Conservation (phyloP, 2,797 vertebrate genomes). For the Amphiprion clarkii region DNA sequence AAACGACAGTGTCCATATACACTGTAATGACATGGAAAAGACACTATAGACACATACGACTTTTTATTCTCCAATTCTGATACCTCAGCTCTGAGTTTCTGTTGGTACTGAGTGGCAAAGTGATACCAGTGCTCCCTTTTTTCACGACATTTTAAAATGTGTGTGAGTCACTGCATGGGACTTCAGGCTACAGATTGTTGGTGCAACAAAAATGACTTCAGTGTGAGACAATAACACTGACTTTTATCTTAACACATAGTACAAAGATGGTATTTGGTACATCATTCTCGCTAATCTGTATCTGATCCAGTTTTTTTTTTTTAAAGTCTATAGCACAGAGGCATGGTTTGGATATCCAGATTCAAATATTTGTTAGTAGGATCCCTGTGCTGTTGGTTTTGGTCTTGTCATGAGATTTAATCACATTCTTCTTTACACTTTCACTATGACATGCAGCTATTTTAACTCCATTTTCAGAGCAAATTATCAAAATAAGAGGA, state of each 20-base stretch:
- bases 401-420: constrained; percentile 12
- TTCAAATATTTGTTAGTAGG: not conserved
- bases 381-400: not conserved
- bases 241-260: too few species aligned
- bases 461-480: not conserved
- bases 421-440: too few species aligned
- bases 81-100: too few species aligned
- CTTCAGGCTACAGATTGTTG: not conserved
- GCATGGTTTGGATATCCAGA: not conserved
- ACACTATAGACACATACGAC: too few species aligned
- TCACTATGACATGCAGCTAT: not conserved
- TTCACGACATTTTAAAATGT: not conserved
- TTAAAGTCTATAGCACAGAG: too few species aligned
- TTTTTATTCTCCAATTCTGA: too few species aligned
- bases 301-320: too few species aligned
- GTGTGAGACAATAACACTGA: too few species aligned
- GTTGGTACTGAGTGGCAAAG: not conserved
- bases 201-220: not conserved
- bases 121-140: not conserved
- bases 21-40: too few species aligned
- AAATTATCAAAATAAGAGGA: not conserved
- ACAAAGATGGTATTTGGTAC: too few species aligned
- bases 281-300: too few species aligned
- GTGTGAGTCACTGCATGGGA: too few species aligned
- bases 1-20: not conserved